Conservation (phyloP, 2,113 vertebrate species). For the Trichechus manatus region DNA sequence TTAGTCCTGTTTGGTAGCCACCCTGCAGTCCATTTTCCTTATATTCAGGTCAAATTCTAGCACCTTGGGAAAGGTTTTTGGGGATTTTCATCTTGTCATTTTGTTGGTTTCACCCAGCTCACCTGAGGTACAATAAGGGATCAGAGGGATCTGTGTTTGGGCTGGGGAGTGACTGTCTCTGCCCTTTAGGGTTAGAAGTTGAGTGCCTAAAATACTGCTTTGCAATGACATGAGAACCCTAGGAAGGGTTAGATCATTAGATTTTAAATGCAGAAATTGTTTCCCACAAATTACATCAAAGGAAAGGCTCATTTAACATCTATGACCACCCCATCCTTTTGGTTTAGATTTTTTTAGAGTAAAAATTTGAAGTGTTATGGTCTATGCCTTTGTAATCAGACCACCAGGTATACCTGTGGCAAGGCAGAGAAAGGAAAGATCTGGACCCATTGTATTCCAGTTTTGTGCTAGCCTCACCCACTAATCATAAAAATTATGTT, state of each 20-base stretch:
- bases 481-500: not conserved
- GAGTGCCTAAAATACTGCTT: conserved; percentile 1
- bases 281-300: conserved; percentile 11
- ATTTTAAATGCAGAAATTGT: conserved; percentile 28
- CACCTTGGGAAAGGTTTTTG: not conserved
- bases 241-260: not conserved
- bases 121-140: not conserved
- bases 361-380: not conserved
- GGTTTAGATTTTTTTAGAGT: conserved; percentile 15
- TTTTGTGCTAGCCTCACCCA: not conserved
- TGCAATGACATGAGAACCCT: not conserved
- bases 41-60: not conserved
- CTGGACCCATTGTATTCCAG: not conserved
- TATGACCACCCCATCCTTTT: not conserved
- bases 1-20: not conserved
- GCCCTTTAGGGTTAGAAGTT: not conserved
- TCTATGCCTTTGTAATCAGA: not conserved
- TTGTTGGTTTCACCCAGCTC: conserved; percentile 30
- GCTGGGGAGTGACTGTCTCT: not conserved
- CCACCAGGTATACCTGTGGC: not conserved
- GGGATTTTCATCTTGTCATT: conserved; percentile 36
- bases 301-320: not conserved
- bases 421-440: not conserved
- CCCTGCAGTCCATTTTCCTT: not conserved
- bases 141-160: not conserved